These are phyloP conservation scores for Capricornis sumatraensis DNA, from an alignment of 2,113 vertebrate genomes.

Conservation along the genomic window DNA sequence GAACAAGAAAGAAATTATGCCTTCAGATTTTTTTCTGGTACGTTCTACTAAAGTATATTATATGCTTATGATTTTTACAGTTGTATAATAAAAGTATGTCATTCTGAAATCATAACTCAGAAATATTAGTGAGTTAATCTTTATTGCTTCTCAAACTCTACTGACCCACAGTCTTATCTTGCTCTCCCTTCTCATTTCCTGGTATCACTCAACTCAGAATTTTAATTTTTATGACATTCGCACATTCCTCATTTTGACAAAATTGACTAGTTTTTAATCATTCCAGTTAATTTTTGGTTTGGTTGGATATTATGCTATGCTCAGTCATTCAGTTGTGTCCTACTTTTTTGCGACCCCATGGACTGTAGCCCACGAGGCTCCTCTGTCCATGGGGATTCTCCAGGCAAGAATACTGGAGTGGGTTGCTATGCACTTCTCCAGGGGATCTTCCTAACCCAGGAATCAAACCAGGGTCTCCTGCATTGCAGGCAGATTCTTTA, in stretches of 20 bases:
- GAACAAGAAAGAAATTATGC: conserved; percentile 8
- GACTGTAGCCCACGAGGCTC: neutral
- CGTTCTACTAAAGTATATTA: neutral
- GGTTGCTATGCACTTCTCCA: neutral
- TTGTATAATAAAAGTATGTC: neutral
- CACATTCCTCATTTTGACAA: neutral
- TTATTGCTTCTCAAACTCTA: conserved; percentile 4
- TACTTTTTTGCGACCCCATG: neutral
- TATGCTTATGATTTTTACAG: conserved; percentile 16
- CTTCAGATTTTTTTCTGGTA: neutral
- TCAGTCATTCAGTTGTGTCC: neutral
- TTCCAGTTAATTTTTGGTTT: neutral
- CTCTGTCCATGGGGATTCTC: neutral
- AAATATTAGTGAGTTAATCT: neutral
- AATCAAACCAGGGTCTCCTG: neutral
- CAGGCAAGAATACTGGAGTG: neutral
- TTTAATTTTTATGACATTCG: neutral
- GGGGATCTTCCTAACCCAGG: neutral
- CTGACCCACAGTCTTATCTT: neutral
- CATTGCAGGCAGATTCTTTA: neutral
- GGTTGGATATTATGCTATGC: neutral
- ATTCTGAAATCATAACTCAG: conserved; percentile 30
- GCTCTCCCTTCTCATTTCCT: neutral
- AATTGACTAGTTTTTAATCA: neutral
- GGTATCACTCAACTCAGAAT: neutral